phyloP scores from a whole-genome alignment of 2,888 invertebrate species.

The Aphodius sticticus region DNA sequence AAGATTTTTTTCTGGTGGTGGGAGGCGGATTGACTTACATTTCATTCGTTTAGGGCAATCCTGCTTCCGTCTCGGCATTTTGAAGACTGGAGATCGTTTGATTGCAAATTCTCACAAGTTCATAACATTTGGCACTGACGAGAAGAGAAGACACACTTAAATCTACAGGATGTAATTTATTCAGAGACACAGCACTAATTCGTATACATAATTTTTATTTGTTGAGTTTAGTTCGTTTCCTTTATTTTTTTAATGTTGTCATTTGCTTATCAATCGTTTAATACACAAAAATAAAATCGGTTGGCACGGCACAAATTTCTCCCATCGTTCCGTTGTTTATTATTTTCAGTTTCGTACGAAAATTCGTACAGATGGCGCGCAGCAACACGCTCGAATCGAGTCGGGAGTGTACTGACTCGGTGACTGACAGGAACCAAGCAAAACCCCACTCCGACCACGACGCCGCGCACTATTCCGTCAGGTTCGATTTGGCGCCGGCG shows the following conservation, averaged over 20 bases:
- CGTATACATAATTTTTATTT: constrained; percentile 31
- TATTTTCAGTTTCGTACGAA: background rate
- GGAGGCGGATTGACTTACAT: constrained; percentile 56
- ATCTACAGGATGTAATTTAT: constrained; percentile 5
- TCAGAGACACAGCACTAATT: constrained; percentile 36
- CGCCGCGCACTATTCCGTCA: constrained; percentile 47
- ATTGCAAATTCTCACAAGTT: constrained; percentile 45
- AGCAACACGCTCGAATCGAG: constrained; percentile 45
- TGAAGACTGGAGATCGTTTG: constrained; percentile 43
- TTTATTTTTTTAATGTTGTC: constrained; percentile 15
- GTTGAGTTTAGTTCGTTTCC: constrained; percentile 9
- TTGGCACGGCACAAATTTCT: background rate
- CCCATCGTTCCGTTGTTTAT: background rate
- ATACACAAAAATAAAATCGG: background rate
- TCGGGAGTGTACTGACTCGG: constrained; percentile 60
- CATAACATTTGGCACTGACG: constrained; percentile 30
- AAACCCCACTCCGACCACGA: constrained; percentile 39
- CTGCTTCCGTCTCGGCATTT: constrained; percentile 64
- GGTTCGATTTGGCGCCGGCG: constrained; percentile 54
- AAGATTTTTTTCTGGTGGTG: background rate
- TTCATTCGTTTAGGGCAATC: constrained; percentile 65
- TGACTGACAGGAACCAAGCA: constrained; percentile 56
- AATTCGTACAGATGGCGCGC: background rate
- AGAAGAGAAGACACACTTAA: constrained; percentile 7
- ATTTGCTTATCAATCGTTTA: background rate